These are phyloP conservation scores for Entomobrya multifasciata DNA, from an alignment of 2,888 invertebrate species.

Conservation along the genomic window DNA sequence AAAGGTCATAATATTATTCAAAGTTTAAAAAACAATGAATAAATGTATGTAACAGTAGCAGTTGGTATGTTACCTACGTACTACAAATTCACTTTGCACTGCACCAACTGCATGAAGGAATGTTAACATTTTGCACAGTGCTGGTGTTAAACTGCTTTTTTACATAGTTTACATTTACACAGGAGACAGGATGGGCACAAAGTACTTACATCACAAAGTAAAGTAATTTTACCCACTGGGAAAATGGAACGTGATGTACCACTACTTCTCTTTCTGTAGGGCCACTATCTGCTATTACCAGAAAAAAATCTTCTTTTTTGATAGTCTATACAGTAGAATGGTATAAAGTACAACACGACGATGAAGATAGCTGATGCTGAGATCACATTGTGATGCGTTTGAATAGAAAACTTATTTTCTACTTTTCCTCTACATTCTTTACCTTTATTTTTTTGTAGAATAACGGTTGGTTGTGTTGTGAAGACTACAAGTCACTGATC, in stretches of 20 bases:
- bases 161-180: constrained; percentile 41
- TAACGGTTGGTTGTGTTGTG: background rate
- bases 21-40: background rate
- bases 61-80: background rate
- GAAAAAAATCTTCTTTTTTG: background rate
- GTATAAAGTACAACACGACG: too few species aligned
- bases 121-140: background rate
- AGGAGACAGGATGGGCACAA: constrained; percentile 34
- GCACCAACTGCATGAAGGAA: background rate
- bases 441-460: constrained; percentile 7
- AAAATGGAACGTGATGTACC: constrained; percentile 57
- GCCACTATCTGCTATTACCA: background rate
- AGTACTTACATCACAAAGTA: constrained; percentile 38
- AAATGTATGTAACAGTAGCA: background rate
- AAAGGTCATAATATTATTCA: background rate
- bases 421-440: background rate
- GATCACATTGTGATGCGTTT: too few species aligned
- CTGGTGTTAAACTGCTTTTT: constrained; percentile 40
- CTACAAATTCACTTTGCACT: background rate
- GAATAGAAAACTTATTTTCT: too few species aligned
- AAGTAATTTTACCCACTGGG: constrained; percentile 65
- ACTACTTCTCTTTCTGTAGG: background rate
- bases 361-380: too few species aligned
- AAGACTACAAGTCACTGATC: constrained; percentile 6
- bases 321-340: background rate